phyloP scores from a whole-genome alignment of 2,888 invertebrate genomes.

The Tachina fera region DNA sequence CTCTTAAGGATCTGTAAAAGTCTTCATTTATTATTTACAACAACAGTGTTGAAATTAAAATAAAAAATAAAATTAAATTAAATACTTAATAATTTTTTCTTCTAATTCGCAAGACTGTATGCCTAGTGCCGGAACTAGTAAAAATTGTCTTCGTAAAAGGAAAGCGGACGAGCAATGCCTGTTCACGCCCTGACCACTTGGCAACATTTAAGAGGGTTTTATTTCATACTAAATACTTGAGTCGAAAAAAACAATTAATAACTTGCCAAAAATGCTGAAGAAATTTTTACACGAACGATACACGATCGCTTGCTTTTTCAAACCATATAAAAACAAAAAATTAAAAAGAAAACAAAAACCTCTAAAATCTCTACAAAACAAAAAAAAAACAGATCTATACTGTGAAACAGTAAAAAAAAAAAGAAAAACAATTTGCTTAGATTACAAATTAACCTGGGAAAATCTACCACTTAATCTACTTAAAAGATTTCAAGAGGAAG shows the following conservation, averaged over 20 bases:
- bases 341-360: neutral
- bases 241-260: neutral
- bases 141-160: too few relatives aligned
- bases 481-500: slow-evolving; percentile 16
- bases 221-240: neutral
- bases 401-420: slow-evolving; percentile 26
- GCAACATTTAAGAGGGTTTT: slow-evolving; percentile 23
- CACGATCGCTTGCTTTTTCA: slow-evolving; percentile 34
- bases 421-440: slow-evolving; percentile 48
- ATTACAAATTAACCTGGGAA: slow-evolving; percentile 37
- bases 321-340: slow-evolving; percentile 26
- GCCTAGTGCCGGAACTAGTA: too few relatives aligned
- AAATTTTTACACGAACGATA: slow-evolving; percentile 28
- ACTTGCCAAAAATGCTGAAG: too few relatives aligned
- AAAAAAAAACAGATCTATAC: neutral
- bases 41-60: neutral
- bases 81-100: neutral
- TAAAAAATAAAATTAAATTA: neutral
- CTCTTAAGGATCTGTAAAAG: slow-evolving; percentile 31
- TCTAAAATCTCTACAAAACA: neutral
- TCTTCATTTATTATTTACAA: slow-evolving; percentile 18
- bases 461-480: slow-evolving; percentile 37
- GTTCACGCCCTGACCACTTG: slow-evolving; percentile 55
- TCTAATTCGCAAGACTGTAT: neutral
- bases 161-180: too few relatives aligned